Evolutionary conservation across 2,888 invertebrate species (phyloP), one percentile per base, ranked within the genome.

Genomic region (Brachyopa scutellaris): DNA sequence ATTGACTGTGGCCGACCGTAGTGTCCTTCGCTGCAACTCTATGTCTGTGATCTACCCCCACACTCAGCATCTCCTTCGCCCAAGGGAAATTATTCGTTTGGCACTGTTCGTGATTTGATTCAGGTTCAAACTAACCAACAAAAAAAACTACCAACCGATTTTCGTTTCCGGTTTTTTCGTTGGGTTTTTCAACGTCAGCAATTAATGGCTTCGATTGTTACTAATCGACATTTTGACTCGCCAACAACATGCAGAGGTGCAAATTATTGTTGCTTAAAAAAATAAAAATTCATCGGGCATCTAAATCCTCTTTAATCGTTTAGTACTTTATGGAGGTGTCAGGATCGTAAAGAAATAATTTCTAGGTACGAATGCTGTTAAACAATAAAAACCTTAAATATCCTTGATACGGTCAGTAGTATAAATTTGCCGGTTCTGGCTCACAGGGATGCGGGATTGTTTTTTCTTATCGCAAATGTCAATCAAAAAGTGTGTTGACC

Each of bases 241-340:
- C 23, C 11, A 38, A 23, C 21, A 38, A 15, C 66, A 31, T 33
- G 49, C 38, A 23, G 51, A 66, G 62, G 70, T 82, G 76, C 53
- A 59, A 62, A 62, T 21, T 74, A 42, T 29, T 26, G n/a, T 29
- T 11, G 19, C 11, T 11, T 23, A 45, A 33, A 49, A 5, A 15
- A 23, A 4, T 5, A 64, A 17, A 9, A 29, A 26, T 5, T 19
- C 42, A 13, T 3, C 61, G 13, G 36, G 74, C 26, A 61, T 73
- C 74, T 57, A 45, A 38, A 45, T 64, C 47, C 40, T 80, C 33
- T 66, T 69, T 40, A 66, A 80, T 80, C 80, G 80, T 84, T 84
- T 70, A 84, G 84, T 80, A 84, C 29, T 84, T 84, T 84, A 84
- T 84, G 55, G 84, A 84, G 80, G 84, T 84, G 74, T 79, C 23